Evolutionary conservation across 2,797 vertebrate genomes (phyloP).

Genomic region (Helicolenus hilgendorfi): DNA sequence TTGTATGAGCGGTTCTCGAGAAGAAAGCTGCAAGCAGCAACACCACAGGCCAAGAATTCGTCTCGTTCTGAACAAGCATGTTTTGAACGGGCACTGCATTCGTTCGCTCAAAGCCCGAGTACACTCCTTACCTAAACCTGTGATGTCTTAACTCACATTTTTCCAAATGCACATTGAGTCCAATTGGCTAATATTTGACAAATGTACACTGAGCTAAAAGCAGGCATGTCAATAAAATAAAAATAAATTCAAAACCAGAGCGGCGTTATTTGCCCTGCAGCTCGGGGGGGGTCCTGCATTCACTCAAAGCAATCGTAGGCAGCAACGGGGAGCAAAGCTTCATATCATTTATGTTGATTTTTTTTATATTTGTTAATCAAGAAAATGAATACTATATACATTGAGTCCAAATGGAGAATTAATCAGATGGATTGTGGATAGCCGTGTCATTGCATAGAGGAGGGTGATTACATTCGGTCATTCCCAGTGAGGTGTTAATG

Average conservation of each 20-base stretch:
- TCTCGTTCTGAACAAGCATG: no score
- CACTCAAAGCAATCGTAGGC: slow-evolving; percentile 65
- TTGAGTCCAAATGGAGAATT: slow-evolving; percentile 66
- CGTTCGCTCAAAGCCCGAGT: background rate
- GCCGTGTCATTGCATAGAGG: slow-evolving; percentile 80
- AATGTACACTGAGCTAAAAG: slow-evolving; percentile 25
- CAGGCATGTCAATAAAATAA: slow-evolving; percentile 48
- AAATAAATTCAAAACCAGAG: slow-evolving; percentile 40
- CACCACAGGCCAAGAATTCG: no score
- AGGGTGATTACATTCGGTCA: slow-evolving; percentile 85
- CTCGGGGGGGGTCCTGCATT: slow-evolving; percentile 51
- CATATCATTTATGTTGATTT: slow-evolving; percentile 62
- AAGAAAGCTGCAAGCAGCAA: no score
- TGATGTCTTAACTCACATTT: background rate
- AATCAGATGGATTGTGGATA: slow-evolving; percentile 76
- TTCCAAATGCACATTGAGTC: background rate
- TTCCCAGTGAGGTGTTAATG: slow-evolving; percentile 88
- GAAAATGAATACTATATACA: slow-evolving; percentile 46
- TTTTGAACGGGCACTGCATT: no score
- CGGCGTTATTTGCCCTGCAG: slow-evolving; percentile 52
- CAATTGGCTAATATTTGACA: slow-evolving; percentile 7
- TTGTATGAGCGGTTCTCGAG: no score
- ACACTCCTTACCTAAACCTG: background rate
- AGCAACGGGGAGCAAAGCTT: slow-evolving; percentile 71
- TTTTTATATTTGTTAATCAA: slow-evolving; percentile 43